A percentile compares a stretch with the other conserved stretches of the same genome.
Conservation (phyloP, 2,113 vertebrate species). For the Aegithalos caudatus region DNA sequence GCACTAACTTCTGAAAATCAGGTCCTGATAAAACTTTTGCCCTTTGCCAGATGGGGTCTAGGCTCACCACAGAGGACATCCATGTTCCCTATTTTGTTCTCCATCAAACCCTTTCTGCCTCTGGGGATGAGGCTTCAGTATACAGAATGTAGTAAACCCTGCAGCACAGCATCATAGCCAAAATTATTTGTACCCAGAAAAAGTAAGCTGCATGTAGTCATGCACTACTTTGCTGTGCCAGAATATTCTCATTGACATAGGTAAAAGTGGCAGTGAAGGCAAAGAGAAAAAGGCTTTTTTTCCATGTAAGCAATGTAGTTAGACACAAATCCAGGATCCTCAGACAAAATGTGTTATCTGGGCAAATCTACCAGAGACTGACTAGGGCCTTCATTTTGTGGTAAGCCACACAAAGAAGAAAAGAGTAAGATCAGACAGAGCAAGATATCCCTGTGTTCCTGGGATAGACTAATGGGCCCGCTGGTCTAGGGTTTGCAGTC, state of each 20-base stretch:
- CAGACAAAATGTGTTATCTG: neutral
- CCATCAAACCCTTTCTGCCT: neutral
- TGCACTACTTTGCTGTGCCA: neutral
- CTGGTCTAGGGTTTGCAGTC: too few species aligned
- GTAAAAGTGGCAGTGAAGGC: neutral
- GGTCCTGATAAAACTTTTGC: neutral
- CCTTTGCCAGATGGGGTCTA: neutral
- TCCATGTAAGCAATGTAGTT: neutral
- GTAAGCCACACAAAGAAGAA: neutral
- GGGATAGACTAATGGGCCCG: too few species aligned
- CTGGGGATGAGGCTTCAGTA: neutral
- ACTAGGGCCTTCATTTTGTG: neutral
- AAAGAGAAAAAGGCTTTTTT: neutral
- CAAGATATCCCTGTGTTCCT: accelerated
- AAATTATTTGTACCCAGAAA: neutral
- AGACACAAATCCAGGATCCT: neutral
- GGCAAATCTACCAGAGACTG: neutral
- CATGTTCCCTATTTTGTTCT: neutral
- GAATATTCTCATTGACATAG: neutral
- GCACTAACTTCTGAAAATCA: neutral
- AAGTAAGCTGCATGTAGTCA: neutral
- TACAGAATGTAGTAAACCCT: neutral
- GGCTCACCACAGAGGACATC: neutral
- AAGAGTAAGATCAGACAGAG: neutral
- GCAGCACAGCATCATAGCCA: neutral